Base-by-base conservation (phyloP, 2,113 vertebrate genomes). In the Boleophthalmus pectinirostris region DNA sequence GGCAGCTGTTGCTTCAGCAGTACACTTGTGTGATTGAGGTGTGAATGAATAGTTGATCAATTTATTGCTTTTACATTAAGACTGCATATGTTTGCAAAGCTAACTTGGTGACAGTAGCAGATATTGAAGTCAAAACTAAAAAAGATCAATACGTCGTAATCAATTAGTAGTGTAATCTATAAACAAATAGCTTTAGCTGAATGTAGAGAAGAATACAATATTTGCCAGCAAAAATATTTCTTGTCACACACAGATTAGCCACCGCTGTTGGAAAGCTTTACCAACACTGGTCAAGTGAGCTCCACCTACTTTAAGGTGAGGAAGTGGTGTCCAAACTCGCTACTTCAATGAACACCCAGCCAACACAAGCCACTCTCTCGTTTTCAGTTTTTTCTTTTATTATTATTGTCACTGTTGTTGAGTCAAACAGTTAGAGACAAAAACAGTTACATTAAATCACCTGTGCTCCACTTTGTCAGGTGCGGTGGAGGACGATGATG, bases 181-280 rank as follows among this genome's bases (percentile, higher is more conserved):
- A 72, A 81, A 69, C 75, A 82, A 80, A 81, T 57, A 25, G 77
- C 43, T 68, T 85, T 87, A 84, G 79, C 53, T 84, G 75, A 81
- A 82, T 91, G 85, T 86, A 89, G 86, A 86, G 88, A 79, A 82
- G 84, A 85, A 45, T 81, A 85, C 89, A 85, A 81, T 89, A 90
- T 88, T 89, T 91, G 70, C 88, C 85, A 90, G 90, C 90, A 88
- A 91, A 91, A 91, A 85, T 91, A 91, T 91, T 85, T 91, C 83
- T 91, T 91, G 82, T 91, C 90, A 90, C 88, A 89, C 90, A 91
- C 90, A 91, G 90, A 91, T 91, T 91, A 91, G 90, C 90, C 90
- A 89, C 85, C 78, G 90, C 90, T 90, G 90, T 91, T 90, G 88
- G 90, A 91, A 91, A 89, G 90, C 88, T 91, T 67, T 90, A 91